Evolutionary conservation across 2,113 vertebrate species (phyloP).

Genomic region (Bujurquina vittata): DNA sequence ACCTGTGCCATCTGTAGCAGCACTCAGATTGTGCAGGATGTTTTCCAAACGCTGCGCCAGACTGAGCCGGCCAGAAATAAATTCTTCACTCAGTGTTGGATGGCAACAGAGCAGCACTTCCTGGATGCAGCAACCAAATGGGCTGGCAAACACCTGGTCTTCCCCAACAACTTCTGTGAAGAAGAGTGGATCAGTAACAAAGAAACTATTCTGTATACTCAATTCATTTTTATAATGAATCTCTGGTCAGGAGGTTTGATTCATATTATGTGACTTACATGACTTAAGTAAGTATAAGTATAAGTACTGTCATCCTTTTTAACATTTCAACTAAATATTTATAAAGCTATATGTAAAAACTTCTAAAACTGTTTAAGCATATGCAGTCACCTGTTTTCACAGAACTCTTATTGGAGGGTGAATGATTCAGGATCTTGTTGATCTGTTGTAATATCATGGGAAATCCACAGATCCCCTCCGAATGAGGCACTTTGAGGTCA

Average conservation of each 20-base stretch:
- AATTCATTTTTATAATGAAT: background rate
- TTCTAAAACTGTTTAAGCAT: background rate
- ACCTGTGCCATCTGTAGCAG: conserved; percentile 82
- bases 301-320: too few relatives aligned
- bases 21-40: conserved; percentile 79
- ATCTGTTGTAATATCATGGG: conserved; percentile 90
- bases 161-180: conserved; percentile 74
- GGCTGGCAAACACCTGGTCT: conserved; percentile 70
- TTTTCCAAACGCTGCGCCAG: conserved; percentile 85
- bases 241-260: too few relatives aligned
- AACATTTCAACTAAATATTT: too few relatives aligned
- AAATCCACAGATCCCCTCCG: conserved; percentile 88
- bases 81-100: conserved; percentile 85
- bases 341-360: too few relatives aligned
- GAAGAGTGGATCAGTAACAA: background rate
- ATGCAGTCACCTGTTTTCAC: conserved; percentile 83
- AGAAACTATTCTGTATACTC: background rate
- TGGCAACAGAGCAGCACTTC: conserved; percentile 89
- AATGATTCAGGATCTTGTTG: conserved; percentile 91
- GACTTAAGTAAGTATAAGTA: too few relatives aligned
- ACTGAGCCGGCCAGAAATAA: conserved; percentile 79
- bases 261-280: too few relatives aligned
- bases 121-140: conserved; percentile 85
- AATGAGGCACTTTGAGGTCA: conserved; percentile 72
- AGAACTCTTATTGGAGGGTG: conserved; percentile 73